Conservation (phyloP, 2,797 vertebrate species). For the Coluber constrictor region DNA sequence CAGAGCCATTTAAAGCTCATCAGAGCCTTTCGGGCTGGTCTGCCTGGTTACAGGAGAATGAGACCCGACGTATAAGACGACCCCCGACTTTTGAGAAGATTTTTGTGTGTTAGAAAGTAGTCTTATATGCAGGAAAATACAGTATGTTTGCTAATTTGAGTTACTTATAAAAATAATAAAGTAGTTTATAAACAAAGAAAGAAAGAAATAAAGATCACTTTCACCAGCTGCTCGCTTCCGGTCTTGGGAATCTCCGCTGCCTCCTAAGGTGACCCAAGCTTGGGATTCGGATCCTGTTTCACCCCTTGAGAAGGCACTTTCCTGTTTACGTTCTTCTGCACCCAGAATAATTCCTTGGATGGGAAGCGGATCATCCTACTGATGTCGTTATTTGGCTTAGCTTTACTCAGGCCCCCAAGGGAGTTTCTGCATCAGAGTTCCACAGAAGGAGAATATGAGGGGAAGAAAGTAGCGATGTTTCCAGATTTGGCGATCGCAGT, state of each 20-base stretch:
- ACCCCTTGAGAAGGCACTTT: not conserved
- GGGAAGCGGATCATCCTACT: not conserved
- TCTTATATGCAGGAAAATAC: no score
- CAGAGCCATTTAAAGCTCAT: no score
- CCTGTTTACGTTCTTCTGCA: slow-evolving; percentile 15
- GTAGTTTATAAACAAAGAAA: not conserved
- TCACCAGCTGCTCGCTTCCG: not conserved
- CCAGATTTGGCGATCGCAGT: not conserved
- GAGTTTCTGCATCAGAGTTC: not conserved
- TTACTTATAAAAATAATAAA: not conserved
- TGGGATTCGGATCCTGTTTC: slow-evolving; percentile 20
- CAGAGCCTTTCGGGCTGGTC: no score
- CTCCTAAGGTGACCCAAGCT: slow-evolving; percentile 12
- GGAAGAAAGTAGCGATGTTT: not conserved
- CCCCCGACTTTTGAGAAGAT: no score
- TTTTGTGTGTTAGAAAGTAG: no score
- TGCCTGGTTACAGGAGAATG: no score
- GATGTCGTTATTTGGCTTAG: not conserved
- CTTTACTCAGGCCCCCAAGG: not conserved
- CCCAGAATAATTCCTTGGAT: slow-evolving; percentile 3
- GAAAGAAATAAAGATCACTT: not conserved
- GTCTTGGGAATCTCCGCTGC: not conserved
- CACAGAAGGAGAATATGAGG: not conserved
- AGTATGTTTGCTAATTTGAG: not conserved
- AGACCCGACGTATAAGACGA: no score